Percentiles rank a stretch among this genome's conserved stretches.
phyloP scores from a whole-genome alignment of 2,888 invertebrate species.

The Ectemnius cavifrons region DNA sequence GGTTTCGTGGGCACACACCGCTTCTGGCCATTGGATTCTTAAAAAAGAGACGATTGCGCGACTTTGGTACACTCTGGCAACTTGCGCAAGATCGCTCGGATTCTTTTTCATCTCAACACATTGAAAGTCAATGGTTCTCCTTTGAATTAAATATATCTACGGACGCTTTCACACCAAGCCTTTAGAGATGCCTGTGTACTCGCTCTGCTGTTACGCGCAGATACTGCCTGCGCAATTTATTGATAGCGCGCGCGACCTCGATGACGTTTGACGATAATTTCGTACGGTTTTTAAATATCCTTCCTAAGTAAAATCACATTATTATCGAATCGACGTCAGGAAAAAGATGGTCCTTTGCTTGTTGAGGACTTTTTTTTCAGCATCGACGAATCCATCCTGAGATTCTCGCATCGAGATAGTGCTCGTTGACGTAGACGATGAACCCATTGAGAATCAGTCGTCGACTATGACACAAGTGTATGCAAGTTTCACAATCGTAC shows the following conservation, averaged over 20 bases:
- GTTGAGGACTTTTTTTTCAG: too few relatives aligned
- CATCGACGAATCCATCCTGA: neutral
- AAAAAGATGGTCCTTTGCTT: too few relatives aligned
- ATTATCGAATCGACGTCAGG: neutral
- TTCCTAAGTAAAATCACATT: neutral
- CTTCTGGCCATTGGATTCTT: neutral
- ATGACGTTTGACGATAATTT: neutral
- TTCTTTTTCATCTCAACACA: too few relatives aligned
- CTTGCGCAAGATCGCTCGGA: neutral
- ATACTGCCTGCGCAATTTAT: too few relatives aligned
- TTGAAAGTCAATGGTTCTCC: too few relatives aligned
- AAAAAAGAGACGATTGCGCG: slow-evolving; percentile 10
- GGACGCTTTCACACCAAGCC: neutral
- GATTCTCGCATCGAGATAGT: slow-evolving; percentile 33
- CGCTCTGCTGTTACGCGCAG: too few relatives aligned
- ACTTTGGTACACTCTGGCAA: too few relatives aligned
- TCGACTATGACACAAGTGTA: neutral
- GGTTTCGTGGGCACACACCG: slow-evolving; percentile 5
- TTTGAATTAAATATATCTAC: too few relatives aligned
- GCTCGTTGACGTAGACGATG: slow-evolving; percentile 27
- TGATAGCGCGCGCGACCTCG: too few relatives aligned
- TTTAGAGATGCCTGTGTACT: too few relatives aligned
- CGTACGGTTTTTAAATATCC: neutral
- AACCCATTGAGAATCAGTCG: slow-evolving; percentile 37
- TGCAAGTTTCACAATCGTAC: slow-evolving; percentile 39